Percentiles rank a stretch among this genome's conserved stretches.
phyloP scores from a whole-genome alignment of 2,113 vertebrate species.

The Cyprinodon tularosa region DNA sequence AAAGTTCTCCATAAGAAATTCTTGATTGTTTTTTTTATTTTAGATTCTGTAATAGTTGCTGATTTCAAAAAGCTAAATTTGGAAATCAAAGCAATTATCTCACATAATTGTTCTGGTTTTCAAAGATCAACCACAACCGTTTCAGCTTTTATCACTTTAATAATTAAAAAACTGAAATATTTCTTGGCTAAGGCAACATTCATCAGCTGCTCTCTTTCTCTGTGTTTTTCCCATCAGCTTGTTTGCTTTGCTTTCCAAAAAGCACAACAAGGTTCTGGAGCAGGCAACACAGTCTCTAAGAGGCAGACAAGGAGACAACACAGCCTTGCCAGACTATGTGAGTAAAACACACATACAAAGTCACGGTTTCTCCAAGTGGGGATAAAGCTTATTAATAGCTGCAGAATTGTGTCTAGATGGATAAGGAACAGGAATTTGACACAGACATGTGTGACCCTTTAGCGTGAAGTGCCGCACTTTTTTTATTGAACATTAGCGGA shows the following conservation, averaged over 20 bases:
- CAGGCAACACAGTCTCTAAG: constrained; percentile 95
- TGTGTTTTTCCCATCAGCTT: constrained; percentile 80
- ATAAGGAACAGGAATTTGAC: constrained; percentile 5
- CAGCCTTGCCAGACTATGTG: constrained; percentile 94
- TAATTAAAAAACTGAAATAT: background rate
- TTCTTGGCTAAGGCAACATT: constrained; percentile 24
- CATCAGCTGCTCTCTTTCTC: constrained; percentile 14
- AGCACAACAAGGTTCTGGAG: constrained; percentile 99
- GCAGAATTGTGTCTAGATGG: constrained; percentile 38
- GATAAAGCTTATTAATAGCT: constrained; percentile 26
- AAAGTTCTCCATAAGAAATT: constrained; percentile 12
- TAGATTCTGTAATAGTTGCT: background rate
- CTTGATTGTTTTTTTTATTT: constrained; percentile 21
- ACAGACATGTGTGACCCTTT: background rate
- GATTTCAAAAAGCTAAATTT: constrained; percentile 7
- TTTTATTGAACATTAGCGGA: background rate
- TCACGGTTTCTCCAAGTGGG: background rate
- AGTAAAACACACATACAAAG: constrained; percentile 75
- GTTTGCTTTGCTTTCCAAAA: constrained; percentile 97
- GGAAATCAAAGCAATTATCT: constrained; percentile 12
- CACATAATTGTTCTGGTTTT: constrained; percentile 16
- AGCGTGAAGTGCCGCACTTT: background rate
- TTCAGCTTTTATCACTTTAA: background rate
- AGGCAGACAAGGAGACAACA: constrained; percentile 82
- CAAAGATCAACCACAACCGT: constrained; percentile 4